phyloP scores from a whole-genome alignment of 2,113 vertebrate species.

The Tauraco erythrolophus region DNA sequence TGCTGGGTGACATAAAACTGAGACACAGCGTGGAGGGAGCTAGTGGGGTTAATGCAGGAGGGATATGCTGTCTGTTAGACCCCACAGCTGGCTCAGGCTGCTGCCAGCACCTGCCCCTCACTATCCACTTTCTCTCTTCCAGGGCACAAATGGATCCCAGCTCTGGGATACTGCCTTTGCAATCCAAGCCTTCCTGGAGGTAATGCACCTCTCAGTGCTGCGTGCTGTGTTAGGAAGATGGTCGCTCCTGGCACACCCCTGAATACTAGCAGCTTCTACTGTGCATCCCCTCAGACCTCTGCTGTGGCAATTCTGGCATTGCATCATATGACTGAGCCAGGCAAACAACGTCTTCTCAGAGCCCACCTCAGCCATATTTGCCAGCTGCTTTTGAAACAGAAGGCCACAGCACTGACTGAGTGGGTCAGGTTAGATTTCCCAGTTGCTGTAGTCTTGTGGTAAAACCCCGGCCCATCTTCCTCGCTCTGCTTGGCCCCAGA shows the following conservation, averaged over 20 bases:
- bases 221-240: background rate
- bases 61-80: background rate
- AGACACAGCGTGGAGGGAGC: background rate
- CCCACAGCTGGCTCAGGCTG: background rate
- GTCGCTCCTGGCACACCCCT: rapidly evolving
- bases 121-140: background rate
- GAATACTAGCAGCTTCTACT: background rate
- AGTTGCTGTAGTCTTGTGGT: background rate
- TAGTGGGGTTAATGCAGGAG: background rate
- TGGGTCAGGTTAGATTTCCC: background rate
- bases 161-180: conserved; percentile 95
- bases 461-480: background rate
- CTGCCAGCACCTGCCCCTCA: background rate
- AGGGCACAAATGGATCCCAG: conserved; percentile 98
- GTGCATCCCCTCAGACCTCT: background rate
- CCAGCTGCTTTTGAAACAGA: background rate
- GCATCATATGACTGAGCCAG: background rate
- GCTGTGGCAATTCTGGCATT: background rate
- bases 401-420: background rate
- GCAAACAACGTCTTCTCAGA: background rate
- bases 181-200: conserved; percentile 94
- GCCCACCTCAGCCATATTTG: background rate
- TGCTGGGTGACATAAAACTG: background rate
- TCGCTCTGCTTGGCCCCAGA: background rate
- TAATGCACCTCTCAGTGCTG: conserved; percentile 34